Base-by-base conservation (phyloP, 1,140 invertebrate species). In the Drosophila yakuba region DNA sequence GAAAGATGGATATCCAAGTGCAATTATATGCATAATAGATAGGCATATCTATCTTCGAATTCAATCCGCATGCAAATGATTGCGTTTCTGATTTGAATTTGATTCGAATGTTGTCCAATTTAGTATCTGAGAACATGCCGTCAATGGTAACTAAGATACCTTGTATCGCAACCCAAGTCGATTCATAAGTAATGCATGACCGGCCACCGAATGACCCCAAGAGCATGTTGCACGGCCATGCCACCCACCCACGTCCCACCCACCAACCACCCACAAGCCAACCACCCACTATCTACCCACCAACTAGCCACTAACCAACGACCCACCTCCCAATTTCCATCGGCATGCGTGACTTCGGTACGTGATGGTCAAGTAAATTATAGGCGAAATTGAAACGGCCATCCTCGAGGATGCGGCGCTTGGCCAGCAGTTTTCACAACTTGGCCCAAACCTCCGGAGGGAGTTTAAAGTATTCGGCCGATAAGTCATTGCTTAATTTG, bases 151-250 rank as follows among this genome's bases (percentile, higher is more conserved):
- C 67, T 48, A 71, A 32, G 67, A 57, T 71, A 71, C 72, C 52
- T 75, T 66, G 72, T 67, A 64, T 64, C 54, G 35, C 23, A 35
- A 35, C 60, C 32, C 12, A n/a, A 51, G 61, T 41, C 64, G 60
- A 74, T 66, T 69, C 83, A 88, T 88, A 86, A 88, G 83, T 88
- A 88, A 89, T 88, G 83, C 84, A 89, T 88, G 79, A 86, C 63
- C 38, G 59, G 83, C 35, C 74, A 45, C 78, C 57, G 63, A 73
- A 51, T 57, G 74, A 48, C 51, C 79, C 61, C 41, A 25, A 36
- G 25, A 55, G 61, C 55, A 57, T 66, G 81, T 85, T 85, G 78
- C 83, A 81, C 71, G 68, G 23, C 8, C 17, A 14, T 12, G 1
- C 15, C 23, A 3, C 38, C 28, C 20, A 28, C 14, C 14, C 48